A percentile compares a stretch with the other conserved stretches of the same genome.
Evolutionary conservation across 2,797 vertebrate genomes (phyloP).

Genomic region (Vespertilio murinus): DNA sequence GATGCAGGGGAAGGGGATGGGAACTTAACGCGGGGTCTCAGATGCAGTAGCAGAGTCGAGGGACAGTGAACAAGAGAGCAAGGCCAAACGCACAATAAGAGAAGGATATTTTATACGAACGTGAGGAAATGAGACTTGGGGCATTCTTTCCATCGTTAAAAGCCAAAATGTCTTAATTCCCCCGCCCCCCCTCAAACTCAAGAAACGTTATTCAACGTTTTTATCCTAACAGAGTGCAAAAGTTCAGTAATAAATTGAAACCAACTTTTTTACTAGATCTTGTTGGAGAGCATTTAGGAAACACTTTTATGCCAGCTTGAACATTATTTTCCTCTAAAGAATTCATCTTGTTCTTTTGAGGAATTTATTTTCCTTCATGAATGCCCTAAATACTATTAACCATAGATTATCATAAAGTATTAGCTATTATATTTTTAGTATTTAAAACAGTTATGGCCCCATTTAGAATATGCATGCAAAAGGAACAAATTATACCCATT

Average conservation of each 20-base stretch:
- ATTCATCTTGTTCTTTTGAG: conserved; percentile 24
- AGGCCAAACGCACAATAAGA: neutral
- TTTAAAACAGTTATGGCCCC: neutral
- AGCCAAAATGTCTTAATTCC: conserved; percentile 38
- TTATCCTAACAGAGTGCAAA: conserved; percentile 1
- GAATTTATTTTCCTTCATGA: conserved; percentile 46
- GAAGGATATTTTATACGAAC: neutral
- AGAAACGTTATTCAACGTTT: conserved; percentile 22
- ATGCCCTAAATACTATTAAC: neutral
- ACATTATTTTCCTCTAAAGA: neutral
- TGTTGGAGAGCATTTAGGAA: conserved; percentile 38
- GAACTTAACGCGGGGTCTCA: neutral
- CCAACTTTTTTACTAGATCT: conserved; percentile 26
- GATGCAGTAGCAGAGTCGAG: neutral
- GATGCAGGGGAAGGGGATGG: neutral
- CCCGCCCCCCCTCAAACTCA: neutral
- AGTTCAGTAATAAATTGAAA: conserved; percentile 30
- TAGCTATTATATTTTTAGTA: neutral
- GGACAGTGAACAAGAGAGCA: neutral
- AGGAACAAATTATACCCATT: neutral
- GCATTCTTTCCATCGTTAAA: conserved; percentile 32
- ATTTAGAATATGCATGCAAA: neutral
- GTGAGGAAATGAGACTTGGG: neutral
- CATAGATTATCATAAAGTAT: neutral
- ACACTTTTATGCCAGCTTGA: conserved; percentile 41